These are phyloP conservation scores for Diphyllodes magnificus DNA, from an alignment of 2,113 vertebrate species.

Conservation along the genomic window DNA sequence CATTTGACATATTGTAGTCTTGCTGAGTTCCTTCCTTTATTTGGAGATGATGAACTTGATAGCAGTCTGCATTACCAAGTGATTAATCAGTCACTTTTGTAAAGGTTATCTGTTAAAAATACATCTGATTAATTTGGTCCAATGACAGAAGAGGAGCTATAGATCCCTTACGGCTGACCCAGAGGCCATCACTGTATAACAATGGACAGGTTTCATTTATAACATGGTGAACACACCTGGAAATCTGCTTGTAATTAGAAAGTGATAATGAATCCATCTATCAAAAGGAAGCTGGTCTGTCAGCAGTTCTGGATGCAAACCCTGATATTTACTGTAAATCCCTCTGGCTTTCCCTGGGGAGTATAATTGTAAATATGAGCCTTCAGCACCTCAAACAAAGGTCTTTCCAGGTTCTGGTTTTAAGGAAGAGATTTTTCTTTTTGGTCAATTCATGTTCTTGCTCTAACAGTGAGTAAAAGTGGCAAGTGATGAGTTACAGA, in stretches of 20 bases:
- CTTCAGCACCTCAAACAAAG: neutral
- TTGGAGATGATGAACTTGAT: constrained; percentile 33
- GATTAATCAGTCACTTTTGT: constrained; percentile 43
- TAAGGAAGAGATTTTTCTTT: neutral
- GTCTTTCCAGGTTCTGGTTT: neutral
- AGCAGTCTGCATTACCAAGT: neutral
- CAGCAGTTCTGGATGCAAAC: constrained; percentile 36
- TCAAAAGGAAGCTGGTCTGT: constrained; percentile 75
- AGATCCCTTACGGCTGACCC: constrained; percentile 56
- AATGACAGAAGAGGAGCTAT: constrained; percentile 73
- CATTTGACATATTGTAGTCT: constrained; percentile 40
- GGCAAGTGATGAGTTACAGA: constrained; percentile 13
- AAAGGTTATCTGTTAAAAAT: constrained; percentile 60
- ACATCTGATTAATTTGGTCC: constrained; percentile 72
- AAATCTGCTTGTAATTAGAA: constrained; percentile 86
- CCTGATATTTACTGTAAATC: constrained; percentile 39
- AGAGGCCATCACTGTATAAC: constrained; percentile 41
- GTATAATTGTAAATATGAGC: neutral
- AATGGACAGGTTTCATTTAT: constrained; percentile 65
- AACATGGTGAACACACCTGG: constrained; percentile 80
- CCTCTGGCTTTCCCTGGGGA: neutral
- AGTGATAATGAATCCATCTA: constrained; percentile 82
- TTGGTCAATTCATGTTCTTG: neutral
- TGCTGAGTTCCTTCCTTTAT: constrained; percentile 44
- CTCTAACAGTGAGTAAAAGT: neutral